Conservation (phyloP, 2,888 invertebrate genomes). For the Sturmia bella region DNA sequence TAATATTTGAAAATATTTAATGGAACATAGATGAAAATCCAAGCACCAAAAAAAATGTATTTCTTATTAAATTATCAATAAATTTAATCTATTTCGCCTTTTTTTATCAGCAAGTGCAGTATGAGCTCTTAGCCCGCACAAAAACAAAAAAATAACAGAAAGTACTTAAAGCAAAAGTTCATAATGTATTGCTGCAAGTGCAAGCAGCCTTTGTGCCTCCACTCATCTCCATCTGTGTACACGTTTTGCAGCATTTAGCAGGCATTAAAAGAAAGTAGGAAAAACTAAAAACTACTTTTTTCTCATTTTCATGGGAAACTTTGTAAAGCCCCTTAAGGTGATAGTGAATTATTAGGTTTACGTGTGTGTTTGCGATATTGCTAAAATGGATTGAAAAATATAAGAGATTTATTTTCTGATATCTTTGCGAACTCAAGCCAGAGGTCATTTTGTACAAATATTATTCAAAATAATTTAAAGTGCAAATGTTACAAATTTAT, state of each 20-base stretch:
- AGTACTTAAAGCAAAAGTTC: slow-evolving; percentile 24
- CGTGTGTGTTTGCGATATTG: slow-evolving; percentile 47
- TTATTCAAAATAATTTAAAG: not conserved
- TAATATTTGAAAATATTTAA: too few species aligned
- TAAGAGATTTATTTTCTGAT: slow-evolving; percentile 28
- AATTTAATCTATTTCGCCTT: slow-evolving; percentile 49
- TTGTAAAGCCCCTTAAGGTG: slow-evolving; percentile 38
- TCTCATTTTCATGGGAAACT: slow-evolving; percentile 21
- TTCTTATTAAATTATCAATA: slow-evolving; percentile 50
- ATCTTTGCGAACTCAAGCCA: not conserved
- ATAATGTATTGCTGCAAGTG: slow-evolving; percentile 22
- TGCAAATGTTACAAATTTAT: slow-evolving; percentile 8
- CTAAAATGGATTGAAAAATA: slow-evolving; percentile 16
- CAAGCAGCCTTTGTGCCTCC: slow-evolving; percentile 5
- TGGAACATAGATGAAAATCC: too few species aligned
- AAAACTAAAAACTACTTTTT: too few species aligned
- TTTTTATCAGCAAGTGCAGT: slow-evolving; percentile 36
- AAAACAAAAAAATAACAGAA: slow-evolving; percentile 1
- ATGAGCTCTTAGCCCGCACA: slow-evolving; percentile 20
- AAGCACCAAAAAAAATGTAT: too few species aligned
- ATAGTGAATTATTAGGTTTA: slow-evolving; percentile 53
- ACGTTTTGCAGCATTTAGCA: slow-evolving; percentile 9
- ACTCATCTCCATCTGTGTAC: not conserved
- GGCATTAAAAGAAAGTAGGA: not conserved
- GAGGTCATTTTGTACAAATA: not conserved